These are phyloP conservation scores for Lipophrys pholis DNA, from an alignment of 2,113 vertebrate species.

Conservation along the genomic window DNA sequence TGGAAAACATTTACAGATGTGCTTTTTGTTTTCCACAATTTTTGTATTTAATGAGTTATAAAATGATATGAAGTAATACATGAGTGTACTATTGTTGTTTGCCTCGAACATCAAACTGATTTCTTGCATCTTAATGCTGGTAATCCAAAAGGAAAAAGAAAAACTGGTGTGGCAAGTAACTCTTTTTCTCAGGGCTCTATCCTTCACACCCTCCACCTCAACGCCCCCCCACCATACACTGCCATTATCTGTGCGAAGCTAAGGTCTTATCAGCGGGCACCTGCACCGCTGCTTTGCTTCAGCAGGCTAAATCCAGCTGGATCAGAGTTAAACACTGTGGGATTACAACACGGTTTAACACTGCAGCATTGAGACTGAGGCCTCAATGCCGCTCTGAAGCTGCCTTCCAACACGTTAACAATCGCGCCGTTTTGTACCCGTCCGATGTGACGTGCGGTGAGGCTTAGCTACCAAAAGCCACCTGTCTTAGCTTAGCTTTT, in stretches of 20 bases:
- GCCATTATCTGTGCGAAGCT: constrained; percentile 57
- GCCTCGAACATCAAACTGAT: too few species aligned
- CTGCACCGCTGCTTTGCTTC: constrained; percentile 59
- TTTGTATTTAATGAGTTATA: too few species aligned
- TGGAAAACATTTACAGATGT: too few species aligned
- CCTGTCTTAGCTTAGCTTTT: constrained; percentile 46
- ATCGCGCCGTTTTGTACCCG: constrained; percentile 22
- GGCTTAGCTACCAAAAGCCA: constrained; percentile 47
- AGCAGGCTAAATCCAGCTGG: constrained; percentile 61
- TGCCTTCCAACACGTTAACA: constrained; percentile 47
- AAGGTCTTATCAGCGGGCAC: constrained; percentile 65
- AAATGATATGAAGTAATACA: too few species aligned
- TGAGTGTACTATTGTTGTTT: too few species aligned
- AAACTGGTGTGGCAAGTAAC: neutral
- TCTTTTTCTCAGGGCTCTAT: neutral
- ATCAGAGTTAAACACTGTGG: constrained; percentile 63
- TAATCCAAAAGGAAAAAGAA: neutral
- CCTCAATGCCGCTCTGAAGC: constrained; percentile 33
- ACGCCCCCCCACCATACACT: neutral
- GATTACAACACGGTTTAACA: constrained; percentile 69
- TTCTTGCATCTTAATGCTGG: neutral
- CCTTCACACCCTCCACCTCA: neutral
- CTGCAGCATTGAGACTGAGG: constrained; percentile 34
- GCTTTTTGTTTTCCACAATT: too few species aligned
- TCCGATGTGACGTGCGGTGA: constrained; percentile 34